phyloP scores from a whole-genome alignment of 2,888 invertebrate species.

The Tribolium freemani region DNA sequence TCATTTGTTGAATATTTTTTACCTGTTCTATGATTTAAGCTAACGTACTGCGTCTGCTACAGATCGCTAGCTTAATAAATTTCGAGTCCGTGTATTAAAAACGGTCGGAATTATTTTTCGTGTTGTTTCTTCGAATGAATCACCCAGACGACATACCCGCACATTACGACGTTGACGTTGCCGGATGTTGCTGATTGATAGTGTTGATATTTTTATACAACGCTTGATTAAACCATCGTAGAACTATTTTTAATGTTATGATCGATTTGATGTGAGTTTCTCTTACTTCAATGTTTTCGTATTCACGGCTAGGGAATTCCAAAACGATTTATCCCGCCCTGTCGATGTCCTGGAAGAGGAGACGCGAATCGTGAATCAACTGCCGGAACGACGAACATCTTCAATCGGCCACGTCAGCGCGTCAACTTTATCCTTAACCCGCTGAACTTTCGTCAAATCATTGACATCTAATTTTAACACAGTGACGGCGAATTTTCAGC shows the following conservation, averaged over 20 bases:
- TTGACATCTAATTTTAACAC: conserved; percentile 38
- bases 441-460: conserved; percentile 37
- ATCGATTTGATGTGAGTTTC: conserved; percentile 39
- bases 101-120: neutral
- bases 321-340: conserved; percentile 52
- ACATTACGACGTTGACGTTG: conserved; percentile 1
- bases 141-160: neutral
- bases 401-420: conserved; percentile 43
- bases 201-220: neutral
- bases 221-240: neutral
- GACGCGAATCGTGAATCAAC: conserved; percentile 39
- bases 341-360: conserved; percentile 49
- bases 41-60: no score
- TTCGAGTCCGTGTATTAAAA: neutral
- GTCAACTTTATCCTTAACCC: conserved; percentile 41
- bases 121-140: neutral
- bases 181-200: conserved; percentile 1
- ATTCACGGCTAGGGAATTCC: conserved; percentile 51
- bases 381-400: conserved; percentile 42
- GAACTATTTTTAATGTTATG: conserved; percentile 2
- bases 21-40: no score
- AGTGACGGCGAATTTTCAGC: neutral
- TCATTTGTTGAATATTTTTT: no score
- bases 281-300: conserved; percentile 50
- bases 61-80: no score